phyloP scores from a whole-genome alignment of 1,140 invertebrate species.

The Atopsyche davidsoni region DNA sequence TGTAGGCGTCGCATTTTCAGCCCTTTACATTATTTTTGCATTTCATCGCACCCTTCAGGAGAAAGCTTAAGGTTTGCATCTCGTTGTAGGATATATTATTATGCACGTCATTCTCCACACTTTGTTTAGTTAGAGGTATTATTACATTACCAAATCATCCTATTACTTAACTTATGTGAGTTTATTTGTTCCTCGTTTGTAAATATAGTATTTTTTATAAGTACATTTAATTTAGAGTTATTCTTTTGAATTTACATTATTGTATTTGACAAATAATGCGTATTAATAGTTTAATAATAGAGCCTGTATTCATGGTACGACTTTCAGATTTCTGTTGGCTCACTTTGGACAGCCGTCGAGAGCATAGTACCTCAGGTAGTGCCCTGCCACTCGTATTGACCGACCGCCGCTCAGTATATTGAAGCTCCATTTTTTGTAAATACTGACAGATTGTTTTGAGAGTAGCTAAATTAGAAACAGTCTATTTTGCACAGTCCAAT shows the following conservation, averaged over 20 bases:
- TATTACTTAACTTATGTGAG: conserved; percentile 27
- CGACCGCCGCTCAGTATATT: conserved; percentile 17
- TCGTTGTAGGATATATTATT: too few species aligned
- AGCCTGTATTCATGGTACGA: not conserved
- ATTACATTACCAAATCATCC: conserved; percentile 25
- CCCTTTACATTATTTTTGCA: conserved; percentile 5
- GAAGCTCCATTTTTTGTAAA: conserved; percentile 23
- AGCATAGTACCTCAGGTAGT: not conserved
- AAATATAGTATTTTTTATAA: conserved; percentile 17
- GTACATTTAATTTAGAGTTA: conserved; percentile 17
- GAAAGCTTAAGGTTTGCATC: not conserved
- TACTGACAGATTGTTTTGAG: conserved; percentile 25
- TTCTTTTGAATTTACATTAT: conserved; percentile 15
- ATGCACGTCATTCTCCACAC: conserved; percentile 12
- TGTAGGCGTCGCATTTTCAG: too few species aligned
- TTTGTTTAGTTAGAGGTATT: conserved; percentile 15
- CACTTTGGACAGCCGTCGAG: conserved; percentile 1
- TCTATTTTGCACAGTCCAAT: too few species aligned
- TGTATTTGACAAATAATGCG: conserved; percentile 24
- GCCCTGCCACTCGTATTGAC: too few species aligned
- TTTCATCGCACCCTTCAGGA: conserved; percentile 3
- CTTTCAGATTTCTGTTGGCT: conserved; percentile 3
- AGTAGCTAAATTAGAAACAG: too few species aligned
- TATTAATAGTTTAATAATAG: conserved; percentile 28
- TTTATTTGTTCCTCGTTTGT: conserved; percentile 30